Conservation (phyloP, 1,140 invertebrate species). For the Drosophila takahashii region DNA sequence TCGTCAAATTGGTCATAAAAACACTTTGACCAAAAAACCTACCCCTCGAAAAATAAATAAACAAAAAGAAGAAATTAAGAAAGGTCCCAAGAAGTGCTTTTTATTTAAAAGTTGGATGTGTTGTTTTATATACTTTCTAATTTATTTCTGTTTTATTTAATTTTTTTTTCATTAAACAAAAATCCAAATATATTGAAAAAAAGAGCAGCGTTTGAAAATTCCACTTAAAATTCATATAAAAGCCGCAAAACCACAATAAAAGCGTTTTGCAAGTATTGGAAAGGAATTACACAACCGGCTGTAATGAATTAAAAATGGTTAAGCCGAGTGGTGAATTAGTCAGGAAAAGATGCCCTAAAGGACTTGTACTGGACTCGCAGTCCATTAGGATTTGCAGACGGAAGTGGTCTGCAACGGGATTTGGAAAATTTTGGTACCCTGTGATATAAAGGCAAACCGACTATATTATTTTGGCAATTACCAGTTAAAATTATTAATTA, state of each 20-base stretch:
- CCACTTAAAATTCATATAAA: neutral
- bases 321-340: slow-evolving; percentile 44
- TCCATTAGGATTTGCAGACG: slow-evolving; percentile 29
- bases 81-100: neutral
- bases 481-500: too few species aligned
- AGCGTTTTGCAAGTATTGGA: neutral
- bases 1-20: slow-evolving; percentile 79
- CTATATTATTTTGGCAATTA: too few species aligned
- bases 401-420: neutral
- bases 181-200: too few species aligned
- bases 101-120: too few species aligned
- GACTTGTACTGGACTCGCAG: slow-evolving; percentile 17
- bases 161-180: too few species aligned
- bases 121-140: too few species aligned
- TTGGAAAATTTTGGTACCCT: neutral
- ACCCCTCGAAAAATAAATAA: slow-evolving; percentile 12
- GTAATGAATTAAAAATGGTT: slow-evolving; percentile 35
- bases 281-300: neutral
- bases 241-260: neutral
- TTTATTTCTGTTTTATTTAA: too few species aligned
- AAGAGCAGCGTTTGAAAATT: neutral
- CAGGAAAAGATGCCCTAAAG: slow-evolving; percentile 46
- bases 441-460: too few species aligned
- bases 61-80: slow-evolving; percentile 6
- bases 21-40: slow-evolving; percentile 53